phyloP scores from a whole-genome alignment of 2,888 invertebrate genomes.

The Tachina lurida region DNA sequence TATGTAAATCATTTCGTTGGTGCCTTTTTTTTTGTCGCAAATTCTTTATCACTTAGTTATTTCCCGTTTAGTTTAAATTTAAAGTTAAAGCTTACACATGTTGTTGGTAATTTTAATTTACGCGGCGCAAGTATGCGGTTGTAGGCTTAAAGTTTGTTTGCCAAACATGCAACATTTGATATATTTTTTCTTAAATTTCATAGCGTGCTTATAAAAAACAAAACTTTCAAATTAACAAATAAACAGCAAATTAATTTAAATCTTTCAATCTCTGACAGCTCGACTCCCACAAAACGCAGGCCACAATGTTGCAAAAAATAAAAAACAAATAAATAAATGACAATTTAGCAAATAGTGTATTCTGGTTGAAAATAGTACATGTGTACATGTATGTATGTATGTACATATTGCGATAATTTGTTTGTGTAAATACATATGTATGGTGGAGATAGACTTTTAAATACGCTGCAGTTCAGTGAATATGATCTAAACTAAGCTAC shows the following conservation, averaged over 20 bases:
- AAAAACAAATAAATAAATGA: not conserved
- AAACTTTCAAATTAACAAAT: conserved; percentile 58
- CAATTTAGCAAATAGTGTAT: conserved; percentile 9
- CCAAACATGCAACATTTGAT: conserved; percentile 49
- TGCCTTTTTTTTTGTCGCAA: not conserved
- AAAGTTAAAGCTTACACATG: conserved; percentile 55
- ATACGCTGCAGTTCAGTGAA: not conserved
- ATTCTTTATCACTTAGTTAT: conserved; percentile 30
- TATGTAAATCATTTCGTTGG: conserved; percentile 23
- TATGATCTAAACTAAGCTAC: not conserved
- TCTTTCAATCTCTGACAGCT: conserved; percentile 69
- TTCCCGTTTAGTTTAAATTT: conserved; percentile 36
- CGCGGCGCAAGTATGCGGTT: conserved; percentile 8
- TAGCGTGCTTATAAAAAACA: conserved; percentile 12
- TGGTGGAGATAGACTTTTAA: not conserved
- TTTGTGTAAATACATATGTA: too few species aligned
- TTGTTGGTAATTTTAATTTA: not conserved
- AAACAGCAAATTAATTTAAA: conserved; percentile 71
- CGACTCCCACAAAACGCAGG: conserved; percentile 65
- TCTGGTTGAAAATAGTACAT: not conserved
- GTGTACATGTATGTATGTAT: too few species aligned
- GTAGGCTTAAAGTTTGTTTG: conserved; percentile 25
- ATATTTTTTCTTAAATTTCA: not conserved
- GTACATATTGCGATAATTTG: too few species aligned
- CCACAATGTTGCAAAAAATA: conserved; percentile 8